phyloP scores from a whole-genome alignment of 2,888 invertebrate species.

The Nephrotoma appendiculata region DNA sequence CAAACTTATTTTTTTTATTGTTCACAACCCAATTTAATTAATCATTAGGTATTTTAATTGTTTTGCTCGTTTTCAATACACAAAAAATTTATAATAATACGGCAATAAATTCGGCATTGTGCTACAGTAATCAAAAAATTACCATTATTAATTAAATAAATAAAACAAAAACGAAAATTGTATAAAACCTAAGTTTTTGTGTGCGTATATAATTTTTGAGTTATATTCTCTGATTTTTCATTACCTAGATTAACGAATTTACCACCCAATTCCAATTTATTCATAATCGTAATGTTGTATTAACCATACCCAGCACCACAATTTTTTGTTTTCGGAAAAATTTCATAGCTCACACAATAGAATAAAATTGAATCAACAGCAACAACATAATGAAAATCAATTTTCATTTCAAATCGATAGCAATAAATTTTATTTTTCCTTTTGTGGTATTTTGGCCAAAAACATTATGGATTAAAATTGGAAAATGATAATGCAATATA shows the following conservation, averaged over 20 bases:
- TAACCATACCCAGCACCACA: too few relatives aligned
- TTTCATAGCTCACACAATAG: neutral
- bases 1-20: neutral
- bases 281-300: neutral
- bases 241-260: neutral
- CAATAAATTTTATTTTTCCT: neutral
- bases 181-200: neutral
- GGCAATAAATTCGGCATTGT: neutral
- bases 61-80: neutral
- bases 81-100: neutral
- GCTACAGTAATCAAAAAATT: neutral
- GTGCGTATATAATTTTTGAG: neutral
- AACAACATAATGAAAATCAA: neutral
- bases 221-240: neutral
- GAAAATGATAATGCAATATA: neutral
- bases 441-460: neutral
- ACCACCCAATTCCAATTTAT: neutral
- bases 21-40: neutral
- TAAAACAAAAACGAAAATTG: neutral
- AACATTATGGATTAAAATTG: neutral
- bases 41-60: neutral
- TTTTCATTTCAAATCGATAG: neutral
- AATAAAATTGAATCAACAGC: neutral
- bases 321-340: neutral
- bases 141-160: neutral